These are phyloP conservation scores for Musca vetustissima DNA, from an alignment of 1,140 invertebrate species.

Conservation along the genomic window DNA sequence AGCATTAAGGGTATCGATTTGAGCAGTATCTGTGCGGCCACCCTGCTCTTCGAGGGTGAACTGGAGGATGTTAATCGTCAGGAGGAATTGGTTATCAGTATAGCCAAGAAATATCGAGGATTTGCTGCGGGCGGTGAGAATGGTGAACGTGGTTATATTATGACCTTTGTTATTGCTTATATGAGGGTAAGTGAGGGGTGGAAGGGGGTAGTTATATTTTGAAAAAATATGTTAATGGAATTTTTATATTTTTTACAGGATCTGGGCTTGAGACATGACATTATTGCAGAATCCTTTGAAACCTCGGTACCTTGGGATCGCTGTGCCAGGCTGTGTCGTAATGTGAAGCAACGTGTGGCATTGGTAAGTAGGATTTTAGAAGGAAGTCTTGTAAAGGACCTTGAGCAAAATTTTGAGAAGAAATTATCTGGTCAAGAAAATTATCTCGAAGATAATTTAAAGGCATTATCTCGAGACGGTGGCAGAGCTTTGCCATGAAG, in stretches of 20 bases:
- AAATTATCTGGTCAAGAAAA: too few species aligned
- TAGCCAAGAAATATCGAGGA: slow-evolving; percentile 74
- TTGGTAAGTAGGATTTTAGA: slow-evolving; percentile 36
- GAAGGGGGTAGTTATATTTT: background rate
- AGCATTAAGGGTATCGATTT: slow-evolving; percentile 87
- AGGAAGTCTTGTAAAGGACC: background rate
- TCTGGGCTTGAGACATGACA: slow-evolving; percentile 82
- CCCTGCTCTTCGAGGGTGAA: slow-evolving; percentile 88
- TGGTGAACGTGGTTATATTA: slow-evolving; percentile 90
- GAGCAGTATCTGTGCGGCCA: slow-evolving; percentile 83
- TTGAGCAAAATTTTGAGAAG: too few species aligned
- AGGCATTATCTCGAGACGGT: too few species aligned
- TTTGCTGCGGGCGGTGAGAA: slow-evolving; percentile 90
- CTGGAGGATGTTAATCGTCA: slow-evolving; percentile 72
- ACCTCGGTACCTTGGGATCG: slow-evolving; percentile 97
- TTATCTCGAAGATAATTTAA: too few species aligned
- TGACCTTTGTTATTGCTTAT: slow-evolving; percentile 99
- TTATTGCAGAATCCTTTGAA: slow-evolving; percentile 96
- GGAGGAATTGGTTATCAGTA: slow-evolving; percentile 81
- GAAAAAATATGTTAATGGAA: slow-evolving; percentile 9
- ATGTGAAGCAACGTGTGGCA: slow-evolving; percentile 82
- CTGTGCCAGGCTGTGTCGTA: slow-evolving; percentile 78
- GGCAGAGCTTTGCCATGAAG: too few species aligned
- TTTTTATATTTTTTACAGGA: slow-evolving; percentile 65
- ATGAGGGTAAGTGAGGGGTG: slow-evolving; percentile 71